Base-by-base conservation (phyloP, 2,797 vertebrate genomes). In the Sebastes flavidus region DNA sequence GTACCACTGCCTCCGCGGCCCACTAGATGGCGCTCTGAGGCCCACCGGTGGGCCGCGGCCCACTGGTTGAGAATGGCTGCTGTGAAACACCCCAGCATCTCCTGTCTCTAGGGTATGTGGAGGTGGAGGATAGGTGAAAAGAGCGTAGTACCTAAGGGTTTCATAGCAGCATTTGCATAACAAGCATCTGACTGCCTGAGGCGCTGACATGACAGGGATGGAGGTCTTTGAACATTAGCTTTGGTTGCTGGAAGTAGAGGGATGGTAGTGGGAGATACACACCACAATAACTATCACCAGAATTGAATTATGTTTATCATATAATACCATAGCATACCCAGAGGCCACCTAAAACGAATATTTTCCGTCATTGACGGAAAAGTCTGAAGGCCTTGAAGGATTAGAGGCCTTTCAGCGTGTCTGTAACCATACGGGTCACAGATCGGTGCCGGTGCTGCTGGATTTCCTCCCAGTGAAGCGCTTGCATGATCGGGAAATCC, bases 111-210 rank as follows among this genome's bases (percentile, higher is more conserved):
- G 68, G 61, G 52, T 60, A 25, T 36, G 32, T 9, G 25, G 65
- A 83, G 46, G 30, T 60, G 55, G 36, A 78, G 66, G 8, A n/a
- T 69, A 60, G 56, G 56, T 81, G 61, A 80, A 82, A 58, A 46
- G 63, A 71, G 82, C 55, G 11, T 29, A 60, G 56, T n/a, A 78
- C 79, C 77, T 68, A 2, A 68, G 60, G 82, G 65, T 77, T 88
- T 82, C 22, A 65, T 22, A 67, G 60, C 58, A 52, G 25, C 22
- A 83, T 92, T 89, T 82, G 73, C 87, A 86, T 87, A 82, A 81
- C 77, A 84, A 68, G 62, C 69, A 75, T 85, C 10, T 1, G 3
- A 75, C 42, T 69, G 68, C 81, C 78, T 75, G 11, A 70, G 72
- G 80, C 38, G 2, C 60, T 58, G 13, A 75, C 69, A 65, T 78